Evolutionary conservation across 2,888 invertebrate genomes (phyloP), one percentile per base, ranked within the genome.

Genomic region (Ariolimax columbianus): DNA sequence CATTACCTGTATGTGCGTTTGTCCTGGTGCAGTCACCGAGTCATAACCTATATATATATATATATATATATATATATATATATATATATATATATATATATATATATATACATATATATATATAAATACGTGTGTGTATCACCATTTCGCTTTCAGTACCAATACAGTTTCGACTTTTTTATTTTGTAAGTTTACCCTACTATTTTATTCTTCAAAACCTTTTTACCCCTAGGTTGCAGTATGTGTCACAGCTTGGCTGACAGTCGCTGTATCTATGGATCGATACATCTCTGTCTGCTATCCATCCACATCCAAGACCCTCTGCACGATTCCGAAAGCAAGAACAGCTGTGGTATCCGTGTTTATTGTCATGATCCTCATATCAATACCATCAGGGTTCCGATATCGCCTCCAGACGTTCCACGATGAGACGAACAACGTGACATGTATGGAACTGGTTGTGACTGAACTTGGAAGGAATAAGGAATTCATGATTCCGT

Each of bases 241-340:
- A 0, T 91, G 91, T 81, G 89, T 92, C 7, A 91, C 93, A 0
- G 90, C 92, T 11, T 93, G 93, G 93, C 87, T 93, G 81, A 93
- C 93, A 0, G 92, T 93, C 1, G 90, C 92, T 0, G 93, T 93
- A 30, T 92, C 93, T 4, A 89, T 91, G 36, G 93, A 93, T 86
- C 88, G 93, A 4, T 93, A 90, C 87, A 90, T 93, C n/a, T 90
- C 91, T 47, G 93, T 93, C 51, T 93, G 92, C 79, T 91, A 93
- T 85, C 92, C 93, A 19, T 89, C 90, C 26, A 87, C 89, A 40
- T 90, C 91, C 0, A 90, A 90, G 77, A 84, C 88, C 11, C 86
- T 91, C 40, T 91, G 91, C 81, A 92, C 91, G 6, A 89, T 91
- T 36, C 83, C 84, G 17, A 83, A 92, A 19, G 91, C 93, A 2